Conservation (phyloP, 2,888 invertebrate species). For the Anaspis maculata region DNA sequence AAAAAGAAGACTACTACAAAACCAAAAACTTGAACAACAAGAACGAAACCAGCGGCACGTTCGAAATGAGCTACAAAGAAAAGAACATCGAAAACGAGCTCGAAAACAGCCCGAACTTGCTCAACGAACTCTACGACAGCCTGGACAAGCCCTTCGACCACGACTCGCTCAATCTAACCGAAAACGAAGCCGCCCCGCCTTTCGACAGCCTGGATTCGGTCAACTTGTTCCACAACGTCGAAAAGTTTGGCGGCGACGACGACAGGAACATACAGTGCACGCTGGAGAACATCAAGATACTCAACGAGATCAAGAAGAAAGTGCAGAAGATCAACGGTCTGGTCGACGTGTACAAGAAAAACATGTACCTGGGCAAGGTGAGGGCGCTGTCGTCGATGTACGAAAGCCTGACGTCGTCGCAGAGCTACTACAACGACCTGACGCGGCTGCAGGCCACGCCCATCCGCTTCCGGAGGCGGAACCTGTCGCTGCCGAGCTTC, state of each 20-base stretch:
- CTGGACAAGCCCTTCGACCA: conserved; percentile 37
- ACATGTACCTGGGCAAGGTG: conserved; percentile 59
- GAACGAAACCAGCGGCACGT: conserved; percentile 32
- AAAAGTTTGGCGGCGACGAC: conserved; percentile 20
- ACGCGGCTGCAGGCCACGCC: conserved; percentile 44
- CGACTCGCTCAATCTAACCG: conserved; percentile 33
- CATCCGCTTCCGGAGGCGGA: conserved; percentile 53
- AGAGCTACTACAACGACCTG: conserved; percentile 45
- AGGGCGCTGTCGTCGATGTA: conserved; percentile 63
- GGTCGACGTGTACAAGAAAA: conserved; percentile 48
- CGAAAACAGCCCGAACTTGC: conserved; percentile 26
- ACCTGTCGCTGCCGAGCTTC: conserved; percentile 46
- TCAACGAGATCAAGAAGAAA: conserved; percentile 59
- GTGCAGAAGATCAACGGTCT: conserved; percentile 62
- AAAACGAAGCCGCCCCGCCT: conserved; percentile 21
- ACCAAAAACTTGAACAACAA: conserved; percentile 25
- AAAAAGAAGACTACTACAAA: conserved; percentile 36
- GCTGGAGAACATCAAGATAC: conserved; percentile 52
- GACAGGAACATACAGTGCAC: conserved; percentile 35
- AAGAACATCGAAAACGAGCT: conserved; percentile 37
- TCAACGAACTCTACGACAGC: conserved; percentile 36
- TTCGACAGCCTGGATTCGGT: conserved; percentile 33
- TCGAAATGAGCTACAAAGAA: conserved; percentile 39
- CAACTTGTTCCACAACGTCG: conserved; percentile 38
- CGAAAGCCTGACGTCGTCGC: conserved; percentile 53